A percentile compares a stretch with the other conserved stretches of the same genome.
These are phyloP conservation scores for Notothenia coriiceps DNA, from an alignment of 2,113 vertebrate genomes.

Conservation along the genomic window DNA sequence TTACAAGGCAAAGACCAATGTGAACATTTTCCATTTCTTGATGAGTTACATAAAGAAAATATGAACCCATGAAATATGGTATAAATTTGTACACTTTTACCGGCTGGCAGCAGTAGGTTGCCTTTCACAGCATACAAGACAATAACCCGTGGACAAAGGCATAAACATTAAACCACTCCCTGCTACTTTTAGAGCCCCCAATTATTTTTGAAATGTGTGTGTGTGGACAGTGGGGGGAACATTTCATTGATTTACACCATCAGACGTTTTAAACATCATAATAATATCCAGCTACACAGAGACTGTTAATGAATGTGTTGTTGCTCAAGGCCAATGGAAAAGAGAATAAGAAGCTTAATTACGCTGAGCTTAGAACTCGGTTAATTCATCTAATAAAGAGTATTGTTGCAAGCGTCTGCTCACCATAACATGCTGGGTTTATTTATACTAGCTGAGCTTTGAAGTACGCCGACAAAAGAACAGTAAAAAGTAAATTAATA, in stretches of 20 bases:
- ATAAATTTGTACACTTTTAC: too few relatives aligned
- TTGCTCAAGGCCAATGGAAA: conserved; percentile 30
- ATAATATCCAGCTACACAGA: conserved; percentile 14
- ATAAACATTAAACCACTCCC: neutral
- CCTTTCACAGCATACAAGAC: neutral
- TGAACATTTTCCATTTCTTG: neutral
- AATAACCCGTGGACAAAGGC: neutral
- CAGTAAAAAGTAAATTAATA: conserved; percentile 55
- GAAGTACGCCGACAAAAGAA: conserved; percentile 54
- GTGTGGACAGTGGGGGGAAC: neutral
- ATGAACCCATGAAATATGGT: too few relatives aligned
- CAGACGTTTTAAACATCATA: conserved; percentile 11
- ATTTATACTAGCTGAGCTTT: conserved; percentile 41
- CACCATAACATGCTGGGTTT: conserved; percentile 9
- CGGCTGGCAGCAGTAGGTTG: neutral
- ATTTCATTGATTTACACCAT: neutral
- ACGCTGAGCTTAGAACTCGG: conserved; percentile 19
- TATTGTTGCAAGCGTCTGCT: conserved; percentile 28
- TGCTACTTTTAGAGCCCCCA: neutral
- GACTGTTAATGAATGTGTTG: conserved; percentile 17
- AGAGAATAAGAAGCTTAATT: conserved; percentile 25
- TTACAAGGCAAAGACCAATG: neutral
- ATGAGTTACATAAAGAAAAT: too few relatives aligned
- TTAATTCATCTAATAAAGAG: conserved; percentile 52
- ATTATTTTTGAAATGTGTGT: neutral